Evolutionary conservation across 1,140 invertebrate genomes (phyloP).

Genomic region (Tetraneura akinire): DNA sequence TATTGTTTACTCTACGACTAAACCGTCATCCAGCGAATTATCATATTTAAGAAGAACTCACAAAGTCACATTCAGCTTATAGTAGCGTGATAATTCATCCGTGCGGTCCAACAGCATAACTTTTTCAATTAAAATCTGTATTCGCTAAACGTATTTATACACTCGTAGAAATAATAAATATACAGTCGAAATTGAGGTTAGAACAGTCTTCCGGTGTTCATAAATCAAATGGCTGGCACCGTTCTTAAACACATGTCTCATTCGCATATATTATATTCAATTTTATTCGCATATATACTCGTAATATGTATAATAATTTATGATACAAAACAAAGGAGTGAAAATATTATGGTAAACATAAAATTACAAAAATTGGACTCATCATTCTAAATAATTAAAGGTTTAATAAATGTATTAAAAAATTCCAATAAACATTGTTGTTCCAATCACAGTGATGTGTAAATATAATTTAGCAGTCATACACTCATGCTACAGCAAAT

Average conservation of each 20-base stretch:
- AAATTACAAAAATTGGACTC: too few species aligned
- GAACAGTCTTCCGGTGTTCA: neutral
- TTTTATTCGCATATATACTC: too few species aligned
- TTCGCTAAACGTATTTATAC: neutral
- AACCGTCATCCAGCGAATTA: neutral
- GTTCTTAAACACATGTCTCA: too few species aligned
- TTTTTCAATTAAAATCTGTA: conserved; percentile 9
- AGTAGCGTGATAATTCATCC: neutral
- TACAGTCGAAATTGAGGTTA: neutral
- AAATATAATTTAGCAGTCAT: neutral
- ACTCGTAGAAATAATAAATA: neutral
- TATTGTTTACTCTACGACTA: neutral
- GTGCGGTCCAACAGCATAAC: neutral
- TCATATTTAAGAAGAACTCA: neutral
- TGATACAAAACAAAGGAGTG: too few species aligned
- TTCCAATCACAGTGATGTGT: too few species aligned
- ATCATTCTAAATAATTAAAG: too few species aligned
- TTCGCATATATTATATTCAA: too few species aligned
- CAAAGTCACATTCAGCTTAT: neutral
- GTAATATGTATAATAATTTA: too few species aligned
- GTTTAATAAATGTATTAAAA: neutral
- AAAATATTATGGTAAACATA: too few species aligned
- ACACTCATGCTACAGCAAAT: too few species aligned
- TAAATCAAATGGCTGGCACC: neutral
- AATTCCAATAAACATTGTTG: too few species aligned